These are phyloP conservation scores for Leptatherina wallacei DNA, from an alignment of 2,797 vertebrate genomes.

Conservation along the genomic window DNA sequence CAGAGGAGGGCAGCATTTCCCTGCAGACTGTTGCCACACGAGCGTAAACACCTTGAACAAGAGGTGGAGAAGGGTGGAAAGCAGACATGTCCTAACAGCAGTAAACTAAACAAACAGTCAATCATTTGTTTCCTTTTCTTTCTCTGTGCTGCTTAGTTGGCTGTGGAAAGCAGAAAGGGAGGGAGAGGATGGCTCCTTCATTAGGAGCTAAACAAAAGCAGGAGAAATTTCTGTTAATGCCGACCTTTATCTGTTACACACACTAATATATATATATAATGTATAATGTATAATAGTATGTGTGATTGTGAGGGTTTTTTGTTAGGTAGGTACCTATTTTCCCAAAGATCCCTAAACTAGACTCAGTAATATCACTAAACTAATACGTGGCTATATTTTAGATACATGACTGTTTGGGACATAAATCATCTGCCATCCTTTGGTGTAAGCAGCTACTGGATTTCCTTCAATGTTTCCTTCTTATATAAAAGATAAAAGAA, in stretches of 20 bases:
- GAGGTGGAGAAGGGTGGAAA: constrained; percentile 45
- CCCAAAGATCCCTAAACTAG: constrained; percentile 62
- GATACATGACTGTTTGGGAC: not conserved
- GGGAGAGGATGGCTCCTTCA: not conserved
- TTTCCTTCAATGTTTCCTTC: not conserved
- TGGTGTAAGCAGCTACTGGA: not conserved
- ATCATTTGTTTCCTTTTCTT: constrained; percentile 69
- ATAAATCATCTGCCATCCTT: not conserved
- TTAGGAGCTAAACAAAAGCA: constrained; percentile 26
- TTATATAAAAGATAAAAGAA: not conserved
- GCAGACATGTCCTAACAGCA: constrained; percentile 44
- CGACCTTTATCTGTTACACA: not conserved
- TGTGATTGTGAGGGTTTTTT: constrained; percentile 41
- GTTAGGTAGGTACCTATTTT: constrained; percentile 64
- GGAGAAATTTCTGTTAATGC: not conserved
- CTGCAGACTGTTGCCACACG: constrained; percentile 63
- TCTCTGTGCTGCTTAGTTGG: constrained; percentile 51
- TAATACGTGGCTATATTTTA: constrained; percentile 49
- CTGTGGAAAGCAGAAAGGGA: constrained; percentile 40
- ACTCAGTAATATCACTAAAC: constrained; percentile 51
- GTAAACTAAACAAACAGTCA: constrained; percentile 55
- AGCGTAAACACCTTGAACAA: constrained; percentile 50
- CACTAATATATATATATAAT: not conserved
- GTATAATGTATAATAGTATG: not conserved
- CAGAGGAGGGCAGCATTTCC: constrained; percentile 76